These are phyloP conservation scores for Sclerurus mexicanus DNA, from an alignment of 2,113 vertebrate genomes.

Conservation along the genomic window DNA sequence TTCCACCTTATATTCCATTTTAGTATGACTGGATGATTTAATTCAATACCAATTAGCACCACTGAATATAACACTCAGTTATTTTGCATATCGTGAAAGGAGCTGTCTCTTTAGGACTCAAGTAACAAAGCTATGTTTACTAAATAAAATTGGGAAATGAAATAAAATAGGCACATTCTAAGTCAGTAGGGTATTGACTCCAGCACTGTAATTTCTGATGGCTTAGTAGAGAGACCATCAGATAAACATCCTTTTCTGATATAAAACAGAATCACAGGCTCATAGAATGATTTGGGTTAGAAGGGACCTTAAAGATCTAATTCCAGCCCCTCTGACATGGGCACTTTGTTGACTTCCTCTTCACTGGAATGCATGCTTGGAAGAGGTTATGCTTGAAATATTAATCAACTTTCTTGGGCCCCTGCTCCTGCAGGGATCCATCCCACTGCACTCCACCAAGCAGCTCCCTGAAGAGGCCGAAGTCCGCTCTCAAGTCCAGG, in stretches of 20 bases:
- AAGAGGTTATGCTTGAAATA: not conserved
- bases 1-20: not conserved
- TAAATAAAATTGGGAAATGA: not conserved
- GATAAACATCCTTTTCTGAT: not conserved
- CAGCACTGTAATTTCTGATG: not conserved
- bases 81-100: not conserved
- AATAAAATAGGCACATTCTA: not conserved
- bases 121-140: not conserved
- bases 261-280: not conserved
- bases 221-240: not conserved
- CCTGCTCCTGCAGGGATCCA: not conserved
- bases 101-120: not conserved
- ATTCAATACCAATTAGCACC: not conserved
- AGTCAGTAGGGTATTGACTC: not conserved
- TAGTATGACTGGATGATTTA: not conserved
- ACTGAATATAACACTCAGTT: not conserved
- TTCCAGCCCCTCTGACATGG: not conserved
- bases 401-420: fast-evolving
- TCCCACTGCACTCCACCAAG: not conserved
- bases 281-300: not conserved
- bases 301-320: not conserved
- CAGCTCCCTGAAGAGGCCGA: not conserved
- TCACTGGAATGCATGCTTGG: not conserved
- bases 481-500: not conserved
- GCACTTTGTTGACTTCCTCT: not conserved